Evolutionary conservation across 2,113 vertebrate genomes (phyloP).

Genomic region (Periophthalmodon schlosseri): DNA sequence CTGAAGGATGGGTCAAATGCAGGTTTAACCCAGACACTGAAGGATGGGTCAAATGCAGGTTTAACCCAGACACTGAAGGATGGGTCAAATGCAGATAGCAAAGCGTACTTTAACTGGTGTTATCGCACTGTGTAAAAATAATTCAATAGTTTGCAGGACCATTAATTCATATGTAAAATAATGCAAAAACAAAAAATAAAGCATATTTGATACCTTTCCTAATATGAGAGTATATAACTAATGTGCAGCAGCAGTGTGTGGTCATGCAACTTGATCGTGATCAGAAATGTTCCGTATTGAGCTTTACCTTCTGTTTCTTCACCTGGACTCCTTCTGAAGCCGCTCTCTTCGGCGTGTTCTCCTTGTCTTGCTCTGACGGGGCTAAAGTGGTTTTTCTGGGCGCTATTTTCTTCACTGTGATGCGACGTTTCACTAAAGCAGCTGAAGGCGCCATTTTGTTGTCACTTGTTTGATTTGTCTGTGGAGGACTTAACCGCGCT

Average conservation of each 20-base stretch:
- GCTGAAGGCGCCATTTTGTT: slow-evolving; percentile 56
- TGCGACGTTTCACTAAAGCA: slow-evolving; percentile 65
- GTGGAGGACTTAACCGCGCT: slow-evolving; percentile 55
- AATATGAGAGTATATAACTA: no score
- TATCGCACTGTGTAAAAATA: no score
- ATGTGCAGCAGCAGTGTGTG: not conserved
- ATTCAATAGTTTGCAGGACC: no score
- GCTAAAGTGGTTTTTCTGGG: slow-evolving; percentile 69
- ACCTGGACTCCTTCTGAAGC: slow-evolving; percentile 5
- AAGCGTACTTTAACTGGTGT: no score
- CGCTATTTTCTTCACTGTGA: slow-evolving; percentile 75
- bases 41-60: no score
- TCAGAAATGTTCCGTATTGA: not conserved
- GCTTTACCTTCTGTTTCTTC: slow-evolving; percentile 42
- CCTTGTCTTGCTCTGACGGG: slow-evolving; percentile 64
- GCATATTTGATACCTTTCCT: no score
- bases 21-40: no score
- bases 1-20: no score
- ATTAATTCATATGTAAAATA: no score
- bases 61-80: no score
- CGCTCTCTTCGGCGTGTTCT: slow-evolving; percentile 56
- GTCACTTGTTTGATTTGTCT: slow-evolving; percentile 8
- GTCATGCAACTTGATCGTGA: not conserved
- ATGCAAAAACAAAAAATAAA: no score
- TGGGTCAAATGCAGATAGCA: no score